Conservation (phyloP, 2,797 vertebrate genomes). For the Hippoglossus hippoglossus region DNA sequence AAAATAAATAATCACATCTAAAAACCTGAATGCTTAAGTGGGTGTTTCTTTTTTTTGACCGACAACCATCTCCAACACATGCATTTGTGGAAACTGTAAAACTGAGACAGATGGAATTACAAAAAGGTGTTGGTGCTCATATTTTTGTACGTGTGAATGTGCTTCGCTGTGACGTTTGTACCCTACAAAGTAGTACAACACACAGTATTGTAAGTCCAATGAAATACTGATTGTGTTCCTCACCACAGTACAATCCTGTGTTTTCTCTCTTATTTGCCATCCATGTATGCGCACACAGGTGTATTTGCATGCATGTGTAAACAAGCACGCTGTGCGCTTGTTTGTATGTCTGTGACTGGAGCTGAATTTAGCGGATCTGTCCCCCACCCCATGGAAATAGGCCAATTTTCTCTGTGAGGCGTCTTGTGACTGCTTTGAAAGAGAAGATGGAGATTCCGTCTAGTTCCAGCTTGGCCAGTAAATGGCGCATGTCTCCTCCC, state of each 20-base stretch:
- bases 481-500: slow-evolving; percentile 83
- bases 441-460: slow-evolving; percentile 83
- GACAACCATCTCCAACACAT: slow-evolving; percentile 46
- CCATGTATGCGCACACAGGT: slow-evolving; percentile 1
- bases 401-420: slow-evolving; percentile 78
- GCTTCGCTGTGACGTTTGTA: not conserved
- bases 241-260: slow-evolving; percentile 7
- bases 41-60: slow-evolving; percentile 30
- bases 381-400: slow-evolving; percentile 67
- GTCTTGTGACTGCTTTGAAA: slow-evolving; percentile 75
- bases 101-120: slow-evolving; percentile 42
- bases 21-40: slow-evolving; percentile 4
- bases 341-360: slow-evolving; percentile 40
- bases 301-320: not conserved
- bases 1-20: not conserved
- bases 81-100: slow-evolving; percentile 41
- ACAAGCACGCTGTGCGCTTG: not conserved
- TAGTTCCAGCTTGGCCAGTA: slow-evolving; percentile 80
- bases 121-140: slow-evolving; percentile 42
- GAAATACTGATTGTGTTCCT: slow-evolving; percentile 23
- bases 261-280: slow-evolving; percentile 25
- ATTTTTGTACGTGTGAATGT: slow-evolving; percentile 28
- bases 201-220: slow-evolving; percentile 2
- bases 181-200: not conserved
- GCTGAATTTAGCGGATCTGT: slow-evolving; percentile 61